phyloP scores from a whole-genome alignment of 2,888 invertebrate species.

The Cosmopolites sordidus region DNA sequence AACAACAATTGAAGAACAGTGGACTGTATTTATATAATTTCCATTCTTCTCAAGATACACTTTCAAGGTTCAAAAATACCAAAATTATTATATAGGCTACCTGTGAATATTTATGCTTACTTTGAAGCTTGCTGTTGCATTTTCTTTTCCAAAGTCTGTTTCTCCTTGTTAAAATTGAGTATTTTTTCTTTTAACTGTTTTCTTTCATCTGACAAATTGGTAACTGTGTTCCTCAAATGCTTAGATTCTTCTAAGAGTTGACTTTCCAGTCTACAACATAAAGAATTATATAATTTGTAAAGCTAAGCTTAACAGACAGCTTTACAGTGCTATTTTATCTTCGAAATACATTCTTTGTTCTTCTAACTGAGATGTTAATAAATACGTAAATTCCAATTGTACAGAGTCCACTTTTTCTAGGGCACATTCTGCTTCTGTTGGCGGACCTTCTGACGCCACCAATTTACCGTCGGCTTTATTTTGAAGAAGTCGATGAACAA shows the following conservation, averaged over 20 bases:
- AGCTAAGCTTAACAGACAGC: neutral
- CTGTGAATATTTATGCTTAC: slow-evolving; percentile 44
- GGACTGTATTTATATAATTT: too few relatives aligned
- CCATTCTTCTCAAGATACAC: too few relatives aligned
- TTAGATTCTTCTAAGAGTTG: slow-evolving; percentile 42
- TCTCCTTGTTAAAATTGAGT: slow-evolving; percentile 58
- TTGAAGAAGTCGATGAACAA: slow-evolving; percentile 81
- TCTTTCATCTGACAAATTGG: slow-evolving; percentile 51
- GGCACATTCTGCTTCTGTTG: slow-evolving; percentile 55
- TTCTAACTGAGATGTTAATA: slow-evolving; percentile 92
- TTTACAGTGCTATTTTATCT: slow-evolving; percentile 60
- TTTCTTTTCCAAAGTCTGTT: slow-evolving; percentile 67
- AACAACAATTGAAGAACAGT: too few relatives aligned
- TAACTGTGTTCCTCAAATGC: slow-evolving; percentile 50
- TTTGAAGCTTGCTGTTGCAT: slow-evolving; percentile 59
- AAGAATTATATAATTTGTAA: neutral
- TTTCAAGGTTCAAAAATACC: too few relatives aligned
- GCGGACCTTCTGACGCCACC: slow-evolving; percentile 71
- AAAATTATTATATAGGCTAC: too few relatives aligned
- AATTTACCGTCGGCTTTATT: slow-evolving; percentile 96
- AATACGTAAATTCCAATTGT: slow-evolving; percentile 93
- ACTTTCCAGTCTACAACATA: slow-evolving; percentile 40
- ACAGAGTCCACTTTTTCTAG: slow-evolving; percentile 90
- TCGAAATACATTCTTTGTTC: slow-evolving; percentile 91
- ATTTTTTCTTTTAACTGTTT: slow-evolving; percentile 50